Base-by-base conservation (phyloP, 2,888 invertebrate species). In the Cremastinae sp. region DNA sequence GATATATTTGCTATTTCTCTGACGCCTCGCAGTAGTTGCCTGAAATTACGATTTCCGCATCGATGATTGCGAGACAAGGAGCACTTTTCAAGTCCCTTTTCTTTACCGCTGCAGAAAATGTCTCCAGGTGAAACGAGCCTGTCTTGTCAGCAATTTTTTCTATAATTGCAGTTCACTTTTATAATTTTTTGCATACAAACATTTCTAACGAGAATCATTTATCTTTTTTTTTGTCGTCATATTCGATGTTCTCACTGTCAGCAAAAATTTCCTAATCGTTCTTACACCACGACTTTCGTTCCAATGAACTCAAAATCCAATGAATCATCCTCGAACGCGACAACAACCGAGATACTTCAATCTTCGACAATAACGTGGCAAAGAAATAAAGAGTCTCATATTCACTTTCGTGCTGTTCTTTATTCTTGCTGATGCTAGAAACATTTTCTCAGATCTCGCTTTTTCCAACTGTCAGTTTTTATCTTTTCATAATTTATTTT, bases 21-120 rank as follows among this genome's bases (percentile, higher is more conserved):
- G 66, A 70, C 53, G 59, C 53, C 56, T 53, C 22, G 5, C 37
- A 10, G 49, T 59, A 37, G 22, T 41, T 37, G 62, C 37, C 12
- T 12, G 39, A 61, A 53, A 70, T 65, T 49, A 58, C 75, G 61
- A 75, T 75, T 75, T 75, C 75, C 75, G 70, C 70, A 61, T 75
- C 65, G 55, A 71, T 75, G 71, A 75, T 75, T 71, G 71, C 65
- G 61, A 71, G 49, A 58, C 39, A 28, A 28, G 39, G 10, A n/a
- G 53, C 39, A 59, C 49, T 59, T 41, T 43, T 43, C 7, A n/a
- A 5, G 2, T 35, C 41, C 10, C 16, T 10, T 22, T 45, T 41
- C 43, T 18, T 18, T 39, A 20, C 12, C 10, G 12, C 16, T 14
- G n/a, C 10, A 45, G 22, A 12, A 28, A 10, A 14, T 35, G 28